Evolutionary conservation across 2,797 vertebrate genomes (phyloP).

Genomic region (Mus caroli): DNA sequence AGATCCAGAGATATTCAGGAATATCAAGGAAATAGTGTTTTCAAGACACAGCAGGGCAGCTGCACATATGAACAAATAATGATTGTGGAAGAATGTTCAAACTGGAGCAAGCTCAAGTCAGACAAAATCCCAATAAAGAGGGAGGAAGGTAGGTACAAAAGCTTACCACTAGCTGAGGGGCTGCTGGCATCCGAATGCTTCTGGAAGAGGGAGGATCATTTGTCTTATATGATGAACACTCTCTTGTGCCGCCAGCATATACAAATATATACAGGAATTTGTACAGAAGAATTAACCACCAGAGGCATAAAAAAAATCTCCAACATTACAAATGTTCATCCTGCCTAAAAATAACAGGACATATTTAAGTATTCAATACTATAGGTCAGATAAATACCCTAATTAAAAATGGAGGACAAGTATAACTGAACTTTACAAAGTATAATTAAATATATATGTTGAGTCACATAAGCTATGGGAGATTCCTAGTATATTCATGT

Average conservation of each 20-base stretch:
- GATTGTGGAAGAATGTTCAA: not conserved
- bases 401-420: not conserved
- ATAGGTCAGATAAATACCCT: not conserved
- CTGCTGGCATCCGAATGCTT: not conserved
- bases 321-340: not conserved
- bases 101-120: not conserved
- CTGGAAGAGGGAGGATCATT: no score
- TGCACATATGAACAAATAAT: not conserved
- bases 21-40: not conserved
- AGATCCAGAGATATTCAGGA: not conserved
- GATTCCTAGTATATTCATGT: not conserved
- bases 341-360: not conserved
- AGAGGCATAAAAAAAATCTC: not conserved
- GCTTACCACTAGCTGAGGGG: not conserved
- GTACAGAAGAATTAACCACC: not conserved
- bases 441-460: not conserved
- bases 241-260: not conserved
- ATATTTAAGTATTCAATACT: not conserved
- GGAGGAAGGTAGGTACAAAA: not conserved
- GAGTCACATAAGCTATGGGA: not conserved
- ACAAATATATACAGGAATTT: not conserved
- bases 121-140: not conserved
- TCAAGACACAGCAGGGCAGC: not conserved
- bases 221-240: not conserved
- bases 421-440: not conserved